A percentile compares a stretch with the other conserved stretches of the same genome.
Conservation (phyloP, 1,140 invertebrate genomes). For the Drosophila carrolli region DNA sequence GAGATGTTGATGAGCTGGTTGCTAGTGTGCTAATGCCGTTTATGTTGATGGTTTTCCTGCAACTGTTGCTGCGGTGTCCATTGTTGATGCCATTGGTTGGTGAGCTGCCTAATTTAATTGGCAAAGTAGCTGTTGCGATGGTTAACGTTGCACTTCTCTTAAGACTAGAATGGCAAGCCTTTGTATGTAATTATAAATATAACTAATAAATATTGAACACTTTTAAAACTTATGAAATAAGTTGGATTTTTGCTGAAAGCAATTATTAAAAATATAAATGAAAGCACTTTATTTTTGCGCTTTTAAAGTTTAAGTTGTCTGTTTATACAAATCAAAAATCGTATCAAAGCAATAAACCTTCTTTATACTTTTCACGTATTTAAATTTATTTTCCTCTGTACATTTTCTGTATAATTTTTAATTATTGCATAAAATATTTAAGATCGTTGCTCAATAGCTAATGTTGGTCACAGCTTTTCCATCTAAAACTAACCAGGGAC, state of each 20-base stretch:
- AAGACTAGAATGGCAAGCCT: background rate
- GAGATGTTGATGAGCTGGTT: constrained; percentile 37
- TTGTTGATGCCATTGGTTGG: constrained; percentile 20
- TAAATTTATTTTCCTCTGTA: no score
- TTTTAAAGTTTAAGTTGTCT: no score
- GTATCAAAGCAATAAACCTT: no score
- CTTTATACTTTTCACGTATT: no score
- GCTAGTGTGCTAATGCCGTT: constrained; percentile 21
- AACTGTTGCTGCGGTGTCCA: constrained; percentile 32
- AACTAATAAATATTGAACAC: no score
- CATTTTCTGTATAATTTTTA: no score
- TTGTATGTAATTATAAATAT: no score
- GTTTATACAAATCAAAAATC: no score
- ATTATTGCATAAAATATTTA: background rate
- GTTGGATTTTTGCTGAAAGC: no score
- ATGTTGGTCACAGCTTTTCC: background rate
- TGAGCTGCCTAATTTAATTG: background rate
- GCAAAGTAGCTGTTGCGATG: background rate
- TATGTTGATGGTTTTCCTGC: constrained; percentile 8
- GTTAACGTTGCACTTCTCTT: background rate
- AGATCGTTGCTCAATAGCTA: background rate
- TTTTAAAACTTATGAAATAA: no score
- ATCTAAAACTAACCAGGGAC: background rate
- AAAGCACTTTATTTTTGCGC: no score
- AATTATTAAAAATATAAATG: no score